Conservation (phyloP, 2,113 vertebrate genomes). For the Forbesichthys agassizii region DNA sequence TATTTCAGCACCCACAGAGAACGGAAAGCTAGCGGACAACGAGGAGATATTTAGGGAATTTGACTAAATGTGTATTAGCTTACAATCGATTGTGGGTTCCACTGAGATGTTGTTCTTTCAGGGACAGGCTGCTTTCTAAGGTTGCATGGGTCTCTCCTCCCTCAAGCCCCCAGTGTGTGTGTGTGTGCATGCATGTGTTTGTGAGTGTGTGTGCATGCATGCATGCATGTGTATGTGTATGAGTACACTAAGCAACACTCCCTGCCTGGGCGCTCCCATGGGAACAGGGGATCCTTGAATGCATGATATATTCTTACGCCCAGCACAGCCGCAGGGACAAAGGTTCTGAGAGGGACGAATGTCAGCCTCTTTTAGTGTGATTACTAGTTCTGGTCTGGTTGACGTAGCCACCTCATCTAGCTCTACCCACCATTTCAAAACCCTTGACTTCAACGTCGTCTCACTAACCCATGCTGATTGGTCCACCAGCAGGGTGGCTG, state of each 20-base stretch:
- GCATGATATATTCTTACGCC: conserved; percentile 1
- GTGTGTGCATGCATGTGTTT: conserved; percentile 15
- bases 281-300: neutral
- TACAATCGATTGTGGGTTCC: conserved; percentile 60
- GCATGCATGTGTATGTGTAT: conserved; percentile 46
- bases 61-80: too few species aligned
- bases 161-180: conserved; percentile 62
- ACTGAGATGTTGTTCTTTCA: conserved; percentile 72
- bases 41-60: too few species aligned
- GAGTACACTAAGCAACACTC: conserved; percentile 46
- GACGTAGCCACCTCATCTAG: too few species aligned
- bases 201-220: conserved; percentile 15
- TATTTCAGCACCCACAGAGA: too few species aligned
- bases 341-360: conserved; percentile 59
- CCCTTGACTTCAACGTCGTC: too few species aligned
- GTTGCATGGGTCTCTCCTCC: conserved; percentile 57
- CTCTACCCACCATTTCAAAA: too few species aligned
- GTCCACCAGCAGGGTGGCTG: too few species aligned
- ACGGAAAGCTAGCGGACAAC: too few species aligned
- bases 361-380: neutral
- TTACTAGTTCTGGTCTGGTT: too few species aligned
- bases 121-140: conserved; percentile 52
- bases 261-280: conserved; percentile 23
- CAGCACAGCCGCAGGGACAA: conserved; percentile 64
- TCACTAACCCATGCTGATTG: too few species aligned